Base-by-base conservation (phyloP, 2,888 invertebrate genomes). In the Drosophila paracracens region DNA sequence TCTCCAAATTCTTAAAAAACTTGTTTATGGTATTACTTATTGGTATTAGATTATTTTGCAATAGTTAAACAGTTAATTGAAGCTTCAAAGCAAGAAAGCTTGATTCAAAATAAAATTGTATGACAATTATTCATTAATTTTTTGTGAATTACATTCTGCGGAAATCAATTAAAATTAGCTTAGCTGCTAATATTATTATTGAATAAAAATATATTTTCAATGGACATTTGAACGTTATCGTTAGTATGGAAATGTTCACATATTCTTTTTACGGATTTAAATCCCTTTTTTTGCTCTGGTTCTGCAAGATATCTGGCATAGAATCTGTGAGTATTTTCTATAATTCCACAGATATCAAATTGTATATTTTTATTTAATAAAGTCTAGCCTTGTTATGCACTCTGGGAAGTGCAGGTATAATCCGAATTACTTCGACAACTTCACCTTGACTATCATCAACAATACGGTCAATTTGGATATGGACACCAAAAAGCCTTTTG, bases 381-480 rank as follows among this genome's bases (percentile, higher is more conserved):
- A 85, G 88, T 62, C 68, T 10, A 72, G 60, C 25, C 25, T 83
- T 7, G 16, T n/a, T 7, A 62, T 88, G n/a, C 56, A 71, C 52
- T 54, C 82, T 2, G 84, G 72, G 2, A 57, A 69, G 6, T 50
- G 36, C 16, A 78, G 43, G 3, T 79, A 57, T 25, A 82, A 59
- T 52, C 48, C 38, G 0, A 70, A 72, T 18, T 81, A 80, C 56
- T 81, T 91, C 10, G 7, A 76, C 1, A 87, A 83, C 35, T 83
- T 84, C 10, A 82, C 72, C 1, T 11, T 79, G 0, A 48, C 25
- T n/a, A 64, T 81, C 7, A 35, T 59, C 8, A 88, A 91, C 58
- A 80, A 76, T 11, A 77, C 70, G 0, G 4, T 90, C 6, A 62
- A 67, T 25, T 2, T 72, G 52, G 91, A 91, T 11, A 70, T 82